phyloP scores from a whole-genome alignment of 2,113 vertebrate species.

The Ptyas mucosa region DNA sequence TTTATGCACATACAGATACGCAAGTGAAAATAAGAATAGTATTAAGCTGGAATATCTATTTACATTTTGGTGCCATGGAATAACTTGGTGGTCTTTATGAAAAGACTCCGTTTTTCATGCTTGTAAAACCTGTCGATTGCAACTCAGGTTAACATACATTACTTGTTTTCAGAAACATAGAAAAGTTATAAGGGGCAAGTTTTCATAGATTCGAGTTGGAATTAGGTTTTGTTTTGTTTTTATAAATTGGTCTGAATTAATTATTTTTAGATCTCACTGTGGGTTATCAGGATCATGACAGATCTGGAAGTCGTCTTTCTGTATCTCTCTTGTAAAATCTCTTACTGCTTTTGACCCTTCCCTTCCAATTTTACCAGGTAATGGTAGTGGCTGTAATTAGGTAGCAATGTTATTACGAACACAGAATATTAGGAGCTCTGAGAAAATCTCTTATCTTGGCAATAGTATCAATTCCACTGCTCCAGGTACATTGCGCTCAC shows the following conservation, averaged over 20 bases:
- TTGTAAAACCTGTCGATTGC: neutral
- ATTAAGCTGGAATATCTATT: neutral
- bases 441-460: neutral
- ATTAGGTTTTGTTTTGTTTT: neutral
- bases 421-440: neutral
- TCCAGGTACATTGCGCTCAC: neutral
- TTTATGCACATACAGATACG: neutral
- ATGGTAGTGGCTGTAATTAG: neutral
- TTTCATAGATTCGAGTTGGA: neutral
- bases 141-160: neutral
- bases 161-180: neutral
- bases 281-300: neutral
- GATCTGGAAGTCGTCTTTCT: neutral
- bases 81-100: neutral
- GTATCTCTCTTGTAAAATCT: neutral
- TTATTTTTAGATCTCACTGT: neutral
- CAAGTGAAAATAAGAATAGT: neutral
- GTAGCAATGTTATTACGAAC: neutral
- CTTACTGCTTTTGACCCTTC: no score
- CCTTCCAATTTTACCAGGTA: neutral
- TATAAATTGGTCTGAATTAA: neutral
- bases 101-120: neutral
- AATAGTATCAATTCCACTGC: neutral
- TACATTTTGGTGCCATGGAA: neutral
- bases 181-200: neutral